Evolutionary conservation across 2,113 vertebrate species (phyloP), one percentile per base, ranked within the genome.

Genomic region (Telmatochromis sp.): DNA sequence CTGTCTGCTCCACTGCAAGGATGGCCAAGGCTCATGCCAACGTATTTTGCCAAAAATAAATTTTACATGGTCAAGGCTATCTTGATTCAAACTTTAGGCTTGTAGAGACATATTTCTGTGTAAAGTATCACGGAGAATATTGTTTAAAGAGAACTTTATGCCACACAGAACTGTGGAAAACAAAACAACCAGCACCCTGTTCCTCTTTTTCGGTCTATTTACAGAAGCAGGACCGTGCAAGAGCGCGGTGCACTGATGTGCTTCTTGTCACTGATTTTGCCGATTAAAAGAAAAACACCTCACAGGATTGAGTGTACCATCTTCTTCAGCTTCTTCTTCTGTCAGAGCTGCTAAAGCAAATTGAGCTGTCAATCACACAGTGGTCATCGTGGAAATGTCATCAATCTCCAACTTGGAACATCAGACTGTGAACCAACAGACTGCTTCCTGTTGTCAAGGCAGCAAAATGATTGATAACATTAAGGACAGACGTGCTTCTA

Each of bases 381-480:
- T n/a, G 26, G 73, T 42, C 63, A 55, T 63, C 9, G 15, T 3
- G 45, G 45, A 80, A 60, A 73, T 50, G 7, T 7, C 2, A 15
- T 55, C 79, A 80, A 45, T 58, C 26, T 15, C 5, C 26, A 11
- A 83, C 42, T 68, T 80, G 40, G 19, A 90, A 31, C 55, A 19
- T 73, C 50, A 82, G 17, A 78, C 26, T 19, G 14, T 75, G 47
- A 75, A 26, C 33, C 57, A 65, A 3, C 63, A 81, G 51, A 28
- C 63, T 11, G 28, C 13, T 42, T 35, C 19, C 26, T 80, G 82
- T 81, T 86, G 78, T 82, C 84, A 63, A 82, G 35, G 37, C 82
- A 19, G 78, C 90, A 80, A 15, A 31, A 55, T 91, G 92, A 92
- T 83, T 83, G 92, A 92, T 53, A 53, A 80, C 5, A 31, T 45